Evolutionary conservation across 2,797 vertebrate species (phyloP).

Genomic region (Hipposideros larvatus): DNA sequence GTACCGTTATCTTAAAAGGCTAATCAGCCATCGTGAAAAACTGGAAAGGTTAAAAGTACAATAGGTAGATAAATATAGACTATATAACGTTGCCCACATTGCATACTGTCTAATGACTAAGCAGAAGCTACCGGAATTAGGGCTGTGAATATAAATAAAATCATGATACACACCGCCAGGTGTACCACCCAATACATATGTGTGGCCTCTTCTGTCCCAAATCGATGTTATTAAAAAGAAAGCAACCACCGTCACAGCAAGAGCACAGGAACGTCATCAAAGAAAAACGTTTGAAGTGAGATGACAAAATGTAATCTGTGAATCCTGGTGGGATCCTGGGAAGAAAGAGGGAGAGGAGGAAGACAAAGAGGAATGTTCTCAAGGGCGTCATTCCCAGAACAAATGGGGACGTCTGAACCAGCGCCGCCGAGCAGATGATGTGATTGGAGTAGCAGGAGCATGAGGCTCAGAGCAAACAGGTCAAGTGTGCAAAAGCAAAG

Average conservation of each 20-base stretch:
- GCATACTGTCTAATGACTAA: no score
- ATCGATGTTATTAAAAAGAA: not conserved
- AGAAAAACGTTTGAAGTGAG: not conserved
- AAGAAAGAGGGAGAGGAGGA: not conserved
- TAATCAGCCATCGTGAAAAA: not conserved
- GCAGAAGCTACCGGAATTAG: not conserved
- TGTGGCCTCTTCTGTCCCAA: not conserved
- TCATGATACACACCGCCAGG: accelerated
- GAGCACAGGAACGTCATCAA: not conserved
- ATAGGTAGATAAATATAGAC: not conserved
- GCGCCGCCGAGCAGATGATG: accelerated
- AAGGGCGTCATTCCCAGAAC: not conserved
- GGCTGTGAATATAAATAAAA: accelerated
- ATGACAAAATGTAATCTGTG: no score
- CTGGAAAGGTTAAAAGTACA: not conserved
- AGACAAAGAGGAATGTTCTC: no score
- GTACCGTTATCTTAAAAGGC: not conserved
- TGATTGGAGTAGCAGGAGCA: accelerated
- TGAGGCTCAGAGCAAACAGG: accelerated
- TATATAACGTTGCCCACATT: accelerated
- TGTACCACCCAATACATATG: accelerated
- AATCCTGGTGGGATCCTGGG: no score
- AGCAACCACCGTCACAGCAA: accelerated
- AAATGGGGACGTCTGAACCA: not conserved
- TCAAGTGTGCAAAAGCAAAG: no score